Conservation (phyloP, 2,797 vertebrate species). For the Danio choprae region DNA sequence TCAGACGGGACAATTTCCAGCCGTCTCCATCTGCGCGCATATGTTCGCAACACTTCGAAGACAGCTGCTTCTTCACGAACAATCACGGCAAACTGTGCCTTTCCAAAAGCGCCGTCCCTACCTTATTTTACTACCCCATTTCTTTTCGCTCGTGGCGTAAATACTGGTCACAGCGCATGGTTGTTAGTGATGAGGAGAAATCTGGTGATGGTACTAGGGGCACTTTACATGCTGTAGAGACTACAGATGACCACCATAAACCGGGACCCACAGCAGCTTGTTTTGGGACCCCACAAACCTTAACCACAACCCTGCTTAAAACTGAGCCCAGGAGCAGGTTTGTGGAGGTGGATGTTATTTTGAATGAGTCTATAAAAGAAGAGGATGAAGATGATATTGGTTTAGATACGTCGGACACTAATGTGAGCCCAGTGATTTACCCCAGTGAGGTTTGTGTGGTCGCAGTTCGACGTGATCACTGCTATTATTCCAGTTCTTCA, state of each 20-base stretch:
- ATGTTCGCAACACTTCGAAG: constrained; percentile 11
- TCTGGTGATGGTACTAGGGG: not conserved
- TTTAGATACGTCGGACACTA: not conserved
- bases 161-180: too few relatives aligned
- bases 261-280: too few relatives aligned
- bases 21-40: constrained; percentile 7
- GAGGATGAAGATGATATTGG: not conserved
- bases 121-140: not conserved
- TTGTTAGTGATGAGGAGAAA: not conserved
- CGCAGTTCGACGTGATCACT: constrained; percentile 23
- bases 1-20: constrained; percentile 18
- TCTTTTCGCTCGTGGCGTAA: not conserved
- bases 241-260: too few relatives aligned
- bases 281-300: too few relatives aligned
- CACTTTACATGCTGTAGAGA: too few relatives aligned
- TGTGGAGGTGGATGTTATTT: not conserved
- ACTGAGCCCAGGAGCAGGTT: not conserved
- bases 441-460: constrained; percentile 7
- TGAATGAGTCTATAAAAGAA: not conserved
- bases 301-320: not conserved
- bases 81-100: not conserved
- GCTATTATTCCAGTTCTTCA: constrained; percentile 2
- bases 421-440: not conserved
- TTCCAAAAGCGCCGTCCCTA: not conserved
- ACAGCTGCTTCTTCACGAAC: constrained; percentile 10